These are phyloP conservation scores for Phrynocephalus vlangalii DNA, from an alignment of 2,797 vertebrate species.

Conservation along the genomic window DNA sequence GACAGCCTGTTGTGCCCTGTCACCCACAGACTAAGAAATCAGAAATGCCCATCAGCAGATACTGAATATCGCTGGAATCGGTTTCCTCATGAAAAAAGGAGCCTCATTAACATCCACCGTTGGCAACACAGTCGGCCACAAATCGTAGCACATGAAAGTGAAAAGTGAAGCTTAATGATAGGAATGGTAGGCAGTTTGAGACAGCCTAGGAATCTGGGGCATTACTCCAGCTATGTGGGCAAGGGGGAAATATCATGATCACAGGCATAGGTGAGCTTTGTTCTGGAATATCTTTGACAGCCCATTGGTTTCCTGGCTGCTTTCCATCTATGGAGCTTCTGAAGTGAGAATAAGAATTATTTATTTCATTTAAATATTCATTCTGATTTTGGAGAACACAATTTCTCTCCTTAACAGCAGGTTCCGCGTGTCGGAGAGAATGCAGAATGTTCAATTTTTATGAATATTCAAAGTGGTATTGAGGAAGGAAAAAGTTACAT, in stretches of 20 bases:
- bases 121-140: slow-evolving; percentile 35
- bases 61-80: slow-evolving; percentile 34
- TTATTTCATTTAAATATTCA: slow-evolving; percentile 14
- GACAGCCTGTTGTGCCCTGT: slow-evolving; percentile 23
- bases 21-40: slow-evolving; percentile 35
- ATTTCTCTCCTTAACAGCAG: slow-evolving; percentile 12
- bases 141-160: slow-evolving; percentile 26
- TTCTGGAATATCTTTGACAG: slow-evolving; percentile 26
- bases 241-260: slow-evolving; percentile 1
- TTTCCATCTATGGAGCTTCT: neutral
- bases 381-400: neutral
- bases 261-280: neutral
- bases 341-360: neutral
- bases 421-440: neutral
- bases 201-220: slow-evolving; percentile 40
- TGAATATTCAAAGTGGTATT: neutral
- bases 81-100: slow-evolving; percentile 26
- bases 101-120: slow-evolving; percentile 59
- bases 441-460: neutral
- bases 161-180: slow-evolving; percentile 16
- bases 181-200: slow-evolving; percentile 29
- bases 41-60: slow-evolving; percentile 45
- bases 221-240: slow-evolving; percentile 40
- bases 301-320: neutral
- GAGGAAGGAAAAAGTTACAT: neutral